Conservation (phyloP, 2,113 vertebrate species). For the Heloderma charlesbogerti region DNA sequence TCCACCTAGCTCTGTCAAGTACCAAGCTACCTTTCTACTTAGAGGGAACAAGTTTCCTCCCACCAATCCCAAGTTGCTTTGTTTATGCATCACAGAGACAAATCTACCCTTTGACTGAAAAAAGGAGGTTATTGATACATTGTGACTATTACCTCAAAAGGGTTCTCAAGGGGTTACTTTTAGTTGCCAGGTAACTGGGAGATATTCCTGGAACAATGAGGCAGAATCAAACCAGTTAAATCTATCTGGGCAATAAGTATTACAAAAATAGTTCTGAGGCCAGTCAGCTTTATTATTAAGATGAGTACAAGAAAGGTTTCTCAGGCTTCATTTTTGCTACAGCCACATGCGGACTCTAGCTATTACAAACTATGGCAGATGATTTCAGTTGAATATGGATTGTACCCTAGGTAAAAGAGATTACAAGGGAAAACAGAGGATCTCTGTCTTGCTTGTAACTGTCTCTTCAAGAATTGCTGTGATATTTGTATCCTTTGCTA, state of each 20-base stretch:
- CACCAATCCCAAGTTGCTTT: not conserved
- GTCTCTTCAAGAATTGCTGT: slow-evolving; percentile 33
- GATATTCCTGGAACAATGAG: slow-evolving; percentile 26
- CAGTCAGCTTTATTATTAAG: not conserved
- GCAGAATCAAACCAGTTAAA: slow-evolving; percentile 1
- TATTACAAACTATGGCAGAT: not conserved
- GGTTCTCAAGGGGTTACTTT: not conserved
- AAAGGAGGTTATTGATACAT: not conserved
- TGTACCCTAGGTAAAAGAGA: slow-evolving; percentile 5
- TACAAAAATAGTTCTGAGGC: slow-evolving; percentile 1
- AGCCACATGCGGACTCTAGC: not conserved
- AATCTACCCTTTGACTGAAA: not conserved
- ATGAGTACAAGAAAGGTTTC: not conserved
- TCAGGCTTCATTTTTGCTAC: not conserved
- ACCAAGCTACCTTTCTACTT: not conserved
- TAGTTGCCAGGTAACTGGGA: slow-evolving; percentile 17
- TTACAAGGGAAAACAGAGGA: slow-evolving; percentile 33
- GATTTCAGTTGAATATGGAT: not conserved
- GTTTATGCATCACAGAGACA: not conserved
- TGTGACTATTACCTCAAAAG: not conserved
- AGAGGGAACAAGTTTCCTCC: not conserved
- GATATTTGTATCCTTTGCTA: slow-evolving; percentile 41
- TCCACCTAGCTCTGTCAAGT: not conserved
- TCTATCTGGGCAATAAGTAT: slow-evolving; percentile 11
- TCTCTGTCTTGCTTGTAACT: slow-evolving; percentile 6